These are phyloP conservation scores for Diuraphis noxia DNA, from an alignment of 1,140 invertebrate species.

Conservation along the genomic window DNA sequence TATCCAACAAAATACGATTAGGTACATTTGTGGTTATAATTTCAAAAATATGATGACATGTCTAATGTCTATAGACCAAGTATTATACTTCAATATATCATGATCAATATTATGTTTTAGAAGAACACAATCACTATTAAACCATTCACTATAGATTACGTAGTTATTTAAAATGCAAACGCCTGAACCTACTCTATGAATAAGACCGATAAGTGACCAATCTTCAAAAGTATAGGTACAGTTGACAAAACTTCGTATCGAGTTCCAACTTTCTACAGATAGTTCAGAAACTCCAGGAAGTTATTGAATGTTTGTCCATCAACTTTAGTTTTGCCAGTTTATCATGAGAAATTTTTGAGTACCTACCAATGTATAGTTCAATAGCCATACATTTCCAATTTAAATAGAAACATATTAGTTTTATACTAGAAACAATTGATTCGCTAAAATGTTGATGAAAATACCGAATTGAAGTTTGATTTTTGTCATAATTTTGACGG, in stretches of 20 bases:
- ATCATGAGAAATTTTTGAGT: not conserved
- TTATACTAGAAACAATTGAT: not conserved
- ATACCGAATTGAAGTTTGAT: not conserved
- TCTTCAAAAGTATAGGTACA: not conserved
- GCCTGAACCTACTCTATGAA: not conserved
- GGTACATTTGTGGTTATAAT: not conserved
- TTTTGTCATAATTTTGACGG: not conserved
- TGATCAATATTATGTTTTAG: not conserved
- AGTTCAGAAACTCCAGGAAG: not conserved
- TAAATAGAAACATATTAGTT: not conserved
- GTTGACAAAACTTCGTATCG: not conserved
- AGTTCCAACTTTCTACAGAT: not conserved
- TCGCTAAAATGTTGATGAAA: not conserved
- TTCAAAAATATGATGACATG: not conserved
- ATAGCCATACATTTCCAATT: not conserved
- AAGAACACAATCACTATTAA: not conserved
- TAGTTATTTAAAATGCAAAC: not conserved
- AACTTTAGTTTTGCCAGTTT: not conserved
- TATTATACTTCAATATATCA: not conserved
- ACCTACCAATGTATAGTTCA: not conserved
- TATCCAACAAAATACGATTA: not conserved
- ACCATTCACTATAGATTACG: not conserved
- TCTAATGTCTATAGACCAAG: not conserved
- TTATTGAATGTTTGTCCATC: not conserved
- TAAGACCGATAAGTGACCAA: not conserved